phyloP scores from a whole-genome alignment of 2,113 vertebrate genomes.

The Cinclus mexicanus region DNA sequence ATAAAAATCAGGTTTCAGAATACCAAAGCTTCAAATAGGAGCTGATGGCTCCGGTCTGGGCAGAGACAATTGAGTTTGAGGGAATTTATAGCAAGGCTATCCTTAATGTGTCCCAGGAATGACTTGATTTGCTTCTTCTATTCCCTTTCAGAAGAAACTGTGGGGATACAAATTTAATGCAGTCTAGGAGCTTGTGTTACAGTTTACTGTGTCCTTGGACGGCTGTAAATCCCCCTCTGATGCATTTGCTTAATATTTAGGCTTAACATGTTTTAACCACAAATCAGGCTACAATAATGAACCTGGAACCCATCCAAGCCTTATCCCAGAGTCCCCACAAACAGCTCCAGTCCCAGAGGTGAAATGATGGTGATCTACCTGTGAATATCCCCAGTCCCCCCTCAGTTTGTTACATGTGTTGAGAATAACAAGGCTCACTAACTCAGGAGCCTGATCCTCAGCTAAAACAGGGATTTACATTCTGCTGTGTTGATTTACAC shows the following conservation, averaged over 20 bases:
- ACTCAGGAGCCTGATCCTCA: slow-evolving; percentile 45
- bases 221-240: slow-evolving; percentile 66
- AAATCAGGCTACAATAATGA: slow-evolving; percentile 60
- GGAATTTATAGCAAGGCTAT: slow-evolving; percentile 69
- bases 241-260: slow-evolving; percentile 73
- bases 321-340: slow-evolving; percentile 59
- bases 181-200: slow-evolving; percentile 64
- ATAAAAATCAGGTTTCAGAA: slow-evolving; percentile 3
- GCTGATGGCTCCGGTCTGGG: slow-evolving; percentile 69
- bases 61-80: slow-evolving; percentile 70
- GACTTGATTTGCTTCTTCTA: slow-evolving; percentile 74
- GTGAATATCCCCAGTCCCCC: not conserved
- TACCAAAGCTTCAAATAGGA: slow-evolving; percentile 65
- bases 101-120: slow-evolving; percentile 73
- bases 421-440: slow-evolving; percentile 47
- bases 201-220: slow-evolving; percentile 73
- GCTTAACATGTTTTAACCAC: slow-evolving; percentile 72
- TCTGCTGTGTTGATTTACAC: slow-evolving; percentile 40
- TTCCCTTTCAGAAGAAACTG: slow-evolving; percentile 66
- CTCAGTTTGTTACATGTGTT: slow-evolving; percentile 12
- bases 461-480: slow-evolving; percentile 40
- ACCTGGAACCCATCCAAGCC: slow-evolving; percentile 50
- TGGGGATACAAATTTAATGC: slow-evolving; percentile 66
- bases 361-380: slow-evolving; percentile 45
- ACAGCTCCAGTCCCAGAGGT: slow-evolving; percentile 45